These are phyloP conservation scores for Philereme vetulata DNA, from an alignment of 2,888 invertebrate genomes.

Conservation along the genomic window DNA sequence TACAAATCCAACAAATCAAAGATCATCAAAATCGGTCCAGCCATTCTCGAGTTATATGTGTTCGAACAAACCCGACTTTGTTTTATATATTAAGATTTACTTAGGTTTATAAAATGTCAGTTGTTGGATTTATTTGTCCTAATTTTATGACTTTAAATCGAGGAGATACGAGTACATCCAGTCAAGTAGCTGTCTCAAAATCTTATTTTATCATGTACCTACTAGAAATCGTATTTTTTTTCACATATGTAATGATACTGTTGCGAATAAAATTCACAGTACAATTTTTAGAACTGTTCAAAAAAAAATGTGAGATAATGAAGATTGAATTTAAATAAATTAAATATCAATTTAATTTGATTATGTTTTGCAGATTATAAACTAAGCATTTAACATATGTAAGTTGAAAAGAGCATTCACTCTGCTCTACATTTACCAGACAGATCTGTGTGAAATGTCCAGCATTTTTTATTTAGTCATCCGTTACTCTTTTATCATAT, in stretches of 20 bases:
- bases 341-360: not conserved
- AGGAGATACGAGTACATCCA: slow-evolving; percentile 25
- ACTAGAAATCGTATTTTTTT: not conserved
- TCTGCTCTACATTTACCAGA: not conserved
- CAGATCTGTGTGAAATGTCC: not conserved
- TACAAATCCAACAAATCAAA: too few species aligned
- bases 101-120: too few species aligned
- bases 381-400: not conserved
- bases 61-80: too few species aligned
- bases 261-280: too few species aligned
- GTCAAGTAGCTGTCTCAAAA: slow-evolving; percentile 7
- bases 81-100: too few species aligned
- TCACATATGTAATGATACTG: too few species aligned
- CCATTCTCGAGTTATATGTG: too few species aligned
- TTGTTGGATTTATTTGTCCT: slow-evolving; percentile 47
- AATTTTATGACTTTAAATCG: slow-evolving; percentile 10
- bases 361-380: not conserved
- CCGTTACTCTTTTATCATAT: not conserved
- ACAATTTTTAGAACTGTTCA: not conserved
- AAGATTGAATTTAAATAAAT: not conserved
- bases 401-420: not conserved
- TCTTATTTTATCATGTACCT: not conserved
- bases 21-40: too few species aligned
- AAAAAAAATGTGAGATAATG: not conserved
- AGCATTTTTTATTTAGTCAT: not conserved